phyloP scores from a whole-genome alignment of 1,140 invertebrate species.

The Drosophila oshimai region DNA sequence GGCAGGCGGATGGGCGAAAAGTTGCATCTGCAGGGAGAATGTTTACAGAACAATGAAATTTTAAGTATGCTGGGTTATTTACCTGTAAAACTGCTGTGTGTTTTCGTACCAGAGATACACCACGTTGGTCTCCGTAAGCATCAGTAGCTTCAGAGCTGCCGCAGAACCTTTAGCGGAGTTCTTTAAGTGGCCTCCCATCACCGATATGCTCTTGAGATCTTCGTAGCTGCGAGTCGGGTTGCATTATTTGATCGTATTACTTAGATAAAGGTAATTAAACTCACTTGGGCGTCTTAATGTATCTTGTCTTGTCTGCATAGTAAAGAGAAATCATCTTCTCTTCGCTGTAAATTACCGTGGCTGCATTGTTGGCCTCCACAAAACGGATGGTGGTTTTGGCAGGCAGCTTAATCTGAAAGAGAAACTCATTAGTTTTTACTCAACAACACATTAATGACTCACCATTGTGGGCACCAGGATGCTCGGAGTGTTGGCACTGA shows the following conservation, averaged over 20 bases:
- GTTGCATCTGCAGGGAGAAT: slow-evolving; percentile 48
- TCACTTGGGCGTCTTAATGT: slow-evolving; percentile 76
- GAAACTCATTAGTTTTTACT: not conserved
- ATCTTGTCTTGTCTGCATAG: slow-evolving; percentile 67
- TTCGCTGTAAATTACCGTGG: slow-evolving; percentile 70
- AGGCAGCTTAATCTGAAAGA: slow-evolving; percentile 60
- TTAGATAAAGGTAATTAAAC: not conserved
- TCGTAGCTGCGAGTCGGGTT: slow-evolving; percentile 56
- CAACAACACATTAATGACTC: slow-evolving; percentile 7
- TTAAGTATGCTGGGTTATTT: not conserved
- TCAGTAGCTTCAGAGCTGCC: slow-evolving; percentile 67
- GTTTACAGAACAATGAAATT: not conserved
- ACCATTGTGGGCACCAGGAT: slow-evolving; percentile 76
- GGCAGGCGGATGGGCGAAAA: slow-evolving; percentile 63
- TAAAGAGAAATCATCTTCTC: slow-evolving; percentile 62
- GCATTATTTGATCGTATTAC: not conserved
- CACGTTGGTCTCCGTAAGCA: slow-evolving; percentile 76
- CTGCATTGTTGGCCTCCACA: slow-evolving; percentile 74
- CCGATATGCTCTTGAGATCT: slow-evolving; percentile 67
- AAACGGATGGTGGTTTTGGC: slow-evolving; percentile 51
- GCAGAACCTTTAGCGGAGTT: slow-evolving; percentile 67
- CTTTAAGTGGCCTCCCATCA: slow-evolving; percentile 62
- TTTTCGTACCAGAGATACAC: slow-evolving; percentile 81
- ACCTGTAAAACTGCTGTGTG: slow-evolving; percentile 76
- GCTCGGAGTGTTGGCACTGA: slow-evolving; percentile 37